These are phyloP conservation scores for Aphelenchoides besseyi DNA, from an alignment of 1,140 invertebrate species.

Conservation along the genomic window DNA sequence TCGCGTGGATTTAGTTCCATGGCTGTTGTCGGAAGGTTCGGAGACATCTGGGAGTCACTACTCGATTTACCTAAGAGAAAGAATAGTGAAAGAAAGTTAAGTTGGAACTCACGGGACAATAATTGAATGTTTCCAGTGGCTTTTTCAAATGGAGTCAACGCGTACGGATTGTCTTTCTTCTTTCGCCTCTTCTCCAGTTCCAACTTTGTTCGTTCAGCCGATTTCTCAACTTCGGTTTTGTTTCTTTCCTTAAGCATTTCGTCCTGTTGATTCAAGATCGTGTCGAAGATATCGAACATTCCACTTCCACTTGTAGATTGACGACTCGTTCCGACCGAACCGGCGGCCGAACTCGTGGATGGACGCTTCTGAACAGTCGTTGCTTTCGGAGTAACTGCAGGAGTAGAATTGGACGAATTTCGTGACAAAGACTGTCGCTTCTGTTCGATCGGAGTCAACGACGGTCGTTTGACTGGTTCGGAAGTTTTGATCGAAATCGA, in stretches of 20 bases:
- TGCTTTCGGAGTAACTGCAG: neutral
- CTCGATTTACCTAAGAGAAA: neutral
- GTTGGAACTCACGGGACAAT: no score
- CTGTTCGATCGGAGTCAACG: no score
- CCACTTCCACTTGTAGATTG: neutral
- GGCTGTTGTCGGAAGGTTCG: neutral
- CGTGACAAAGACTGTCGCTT: no score
- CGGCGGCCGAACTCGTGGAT: neutral
- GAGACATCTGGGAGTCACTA: neutral
- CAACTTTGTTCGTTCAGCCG: slow-evolving; percentile 17
- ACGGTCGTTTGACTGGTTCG: no score
- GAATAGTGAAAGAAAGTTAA: no score
- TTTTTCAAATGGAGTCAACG: neutral
- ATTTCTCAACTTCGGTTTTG: slow-evolving; percentile 25
- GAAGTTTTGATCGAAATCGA: no score
- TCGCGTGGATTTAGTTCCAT: neutral
- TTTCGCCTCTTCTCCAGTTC: slow-evolving; percentile 23
- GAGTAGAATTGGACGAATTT: no score
- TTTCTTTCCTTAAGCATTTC: slow-evolving; percentile 16
- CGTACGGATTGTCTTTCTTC: neutral
- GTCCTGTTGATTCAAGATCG: slow-evolving; percentile 30
- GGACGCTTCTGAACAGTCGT: neutral
- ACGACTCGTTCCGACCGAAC: neutral
- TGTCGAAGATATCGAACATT: slow-evolving; percentile 28
- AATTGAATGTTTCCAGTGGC: no score